Conservation (phyloP, 2,888 invertebrate genomes). For the Calameuta filiformis region DNA sequence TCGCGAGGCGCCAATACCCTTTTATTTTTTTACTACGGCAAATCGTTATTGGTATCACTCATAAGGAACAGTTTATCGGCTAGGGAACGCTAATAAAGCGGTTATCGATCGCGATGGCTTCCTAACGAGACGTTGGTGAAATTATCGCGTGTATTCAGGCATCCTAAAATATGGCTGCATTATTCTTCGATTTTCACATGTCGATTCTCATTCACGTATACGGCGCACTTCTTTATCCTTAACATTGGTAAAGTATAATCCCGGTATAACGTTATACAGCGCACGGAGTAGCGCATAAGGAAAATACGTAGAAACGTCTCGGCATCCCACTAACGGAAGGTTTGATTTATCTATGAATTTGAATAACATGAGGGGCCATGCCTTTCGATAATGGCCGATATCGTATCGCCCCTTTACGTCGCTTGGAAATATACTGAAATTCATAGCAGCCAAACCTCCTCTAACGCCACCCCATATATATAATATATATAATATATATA, state of each 20-base stretch:
- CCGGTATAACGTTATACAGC: neutral
- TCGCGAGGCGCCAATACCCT: neutral
- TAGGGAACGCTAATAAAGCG: neutral
- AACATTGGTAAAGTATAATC: neutral
- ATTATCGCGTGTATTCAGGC: neutral
- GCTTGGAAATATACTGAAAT: neutral
- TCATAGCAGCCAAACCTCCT: neutral
- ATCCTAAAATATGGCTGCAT: neutral
- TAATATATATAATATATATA: no score
- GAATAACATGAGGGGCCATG: constrained; percentile 54
- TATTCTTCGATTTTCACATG: neutral
- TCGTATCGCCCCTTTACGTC: constrained; percentile 19
- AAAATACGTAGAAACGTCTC: neutral
- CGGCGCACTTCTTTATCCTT: neutral
- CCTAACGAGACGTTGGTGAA: neutral
- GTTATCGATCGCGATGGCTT: neutral
- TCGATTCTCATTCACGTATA: neutral
- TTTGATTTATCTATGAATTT: constrained; percentile 57
- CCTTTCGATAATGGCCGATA: constrained; percentile 46
- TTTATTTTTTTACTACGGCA: neutral
- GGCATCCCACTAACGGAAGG: constrained; percentile 17
- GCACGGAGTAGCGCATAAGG: neutral
- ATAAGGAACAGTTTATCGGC: neutral
- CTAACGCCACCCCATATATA: neutral
- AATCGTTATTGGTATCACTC: neutral